Evolutionary conservation across 2,113 vertebrate species (phyloP), one percentile per base, ranked within the genome.

Genomic region (Callocephalon fimbriatum): DNA sequence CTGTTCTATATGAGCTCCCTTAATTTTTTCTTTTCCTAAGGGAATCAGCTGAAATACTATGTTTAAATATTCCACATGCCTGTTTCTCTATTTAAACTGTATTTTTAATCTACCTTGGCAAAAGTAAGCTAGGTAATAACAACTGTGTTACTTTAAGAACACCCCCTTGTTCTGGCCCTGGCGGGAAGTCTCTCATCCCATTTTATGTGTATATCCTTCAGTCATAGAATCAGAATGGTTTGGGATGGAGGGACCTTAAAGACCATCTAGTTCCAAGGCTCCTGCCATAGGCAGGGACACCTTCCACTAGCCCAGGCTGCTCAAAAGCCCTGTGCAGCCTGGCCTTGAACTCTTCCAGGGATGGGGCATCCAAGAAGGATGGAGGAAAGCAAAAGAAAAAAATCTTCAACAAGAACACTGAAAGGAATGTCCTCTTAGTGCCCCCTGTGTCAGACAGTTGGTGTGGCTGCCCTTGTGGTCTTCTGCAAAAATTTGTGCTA

Each of bases 141-240:
- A 44, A 25, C 17, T 10, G 42, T 37, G 21, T 51, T 48, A 16
- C 20, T 35, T 72, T 35, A 21, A 42, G 40, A 47, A 42, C 25
- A 23, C 32, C 9, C 1, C 8, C 23, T n/a, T 29, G 23, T 31
- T 29, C 44, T 59, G 37, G n/a, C 37, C 22, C 11, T 11, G 44
- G 61, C 0, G 2, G 45, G 10, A 47, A 25, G 44, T 35, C 40
- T 70, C 26, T 42, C 2, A 2, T 31, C 51, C 17, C 21, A 2
- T 19, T 29, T 37, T 6, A 6, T 65, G 10, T 27, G 20, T 12
- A 4, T 1, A 0, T 45, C 44, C 37, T 31, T 47, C 10, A 14
- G 29, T 35, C 32, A 23, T 58, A 23, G 56, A n/a, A 58, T 21
- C 54, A 58, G 32, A 58, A 32, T 23, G 21, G 56, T 58, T 58